Evolutionary conservation across 92 coral and sea anemone species (phyloP).

Genomic region (Siderastrea radians): DNA sequence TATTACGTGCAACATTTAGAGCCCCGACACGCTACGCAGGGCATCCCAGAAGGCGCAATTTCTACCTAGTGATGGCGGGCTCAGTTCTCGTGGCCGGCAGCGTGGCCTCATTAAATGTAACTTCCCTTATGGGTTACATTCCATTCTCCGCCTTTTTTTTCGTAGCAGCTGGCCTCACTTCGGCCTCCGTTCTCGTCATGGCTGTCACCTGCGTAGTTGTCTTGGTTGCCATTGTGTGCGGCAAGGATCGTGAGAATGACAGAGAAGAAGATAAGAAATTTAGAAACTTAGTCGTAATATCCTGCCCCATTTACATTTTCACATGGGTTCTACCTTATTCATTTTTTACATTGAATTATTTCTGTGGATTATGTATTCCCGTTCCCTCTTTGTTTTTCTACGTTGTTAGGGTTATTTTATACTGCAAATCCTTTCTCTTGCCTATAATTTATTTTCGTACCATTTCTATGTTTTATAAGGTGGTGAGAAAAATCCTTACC

Average conservation of each 20-base stretch:
- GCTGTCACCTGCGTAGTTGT: conserved; percentile 47
- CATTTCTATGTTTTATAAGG: conserved; percentile 48
- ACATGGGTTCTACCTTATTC: conserved; percentile 68
- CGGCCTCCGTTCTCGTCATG: conserved; percentile 33
- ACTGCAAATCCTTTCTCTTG: conserved; percentile 57
- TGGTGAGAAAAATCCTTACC: conserved; percentile 66
- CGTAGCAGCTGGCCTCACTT: conserved; percentile 44
- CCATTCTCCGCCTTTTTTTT: conserved; percentile 62
- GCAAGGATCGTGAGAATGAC: conserved; percentile 28
- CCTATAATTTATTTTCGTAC: conserved; percentile 54
- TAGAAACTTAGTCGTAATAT: conserved; percentile 39
- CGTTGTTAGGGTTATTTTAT: conserved; percentile 61
- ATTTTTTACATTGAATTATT: conserved; percentile 49
- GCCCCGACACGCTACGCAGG: conserved; percentile 50
- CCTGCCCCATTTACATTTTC: conserved; percentile 49
- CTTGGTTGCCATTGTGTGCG: conserved; percentile 43
- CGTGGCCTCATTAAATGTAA: conserved; percentile 58
- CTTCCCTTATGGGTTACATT: conserved; percentile 58
- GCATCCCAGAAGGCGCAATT: conserved; percentile 43
- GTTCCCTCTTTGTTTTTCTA: conserved; percentile 50
- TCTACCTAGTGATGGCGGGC: conserved; percentile 33
- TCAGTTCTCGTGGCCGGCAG: conserved; percentile 47
- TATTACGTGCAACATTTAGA: conserved; percentile 31
- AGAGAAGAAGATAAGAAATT: conserved; percentile 48
- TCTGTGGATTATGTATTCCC: conserved; percentile 64